phyloP scores from a whole-genome alignment of 2,797 vertebrate species.

The Sciaenops ocellatus region DNA sequence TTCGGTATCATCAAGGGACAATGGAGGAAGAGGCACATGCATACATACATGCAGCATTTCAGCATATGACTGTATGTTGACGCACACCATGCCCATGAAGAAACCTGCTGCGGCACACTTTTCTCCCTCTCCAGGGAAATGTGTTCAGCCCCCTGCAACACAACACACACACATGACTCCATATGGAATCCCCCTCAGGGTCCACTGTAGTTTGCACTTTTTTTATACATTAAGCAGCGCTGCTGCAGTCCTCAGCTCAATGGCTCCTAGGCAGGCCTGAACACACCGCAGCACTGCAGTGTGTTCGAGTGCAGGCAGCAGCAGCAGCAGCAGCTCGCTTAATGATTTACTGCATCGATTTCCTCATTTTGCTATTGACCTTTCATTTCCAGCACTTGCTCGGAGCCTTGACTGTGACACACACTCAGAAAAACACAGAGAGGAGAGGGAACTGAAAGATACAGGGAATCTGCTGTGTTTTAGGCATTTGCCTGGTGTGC shows the following conservation, averaged over 20 bases:
- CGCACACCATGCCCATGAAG: background rate
- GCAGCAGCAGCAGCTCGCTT: slow-evolving; percentile 28
- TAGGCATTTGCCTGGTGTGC: background rate
- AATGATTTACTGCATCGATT: slow-evolving; percentile 72
- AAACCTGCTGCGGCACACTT: slow-evolving; percentile 24
- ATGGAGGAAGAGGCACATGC: slow-evolving; percentile 11
- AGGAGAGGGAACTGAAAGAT: background rate
- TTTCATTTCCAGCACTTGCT: slow-evolving; percentile 31
- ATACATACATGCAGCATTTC: background rate
- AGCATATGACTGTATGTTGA: background rate
- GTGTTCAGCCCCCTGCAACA: slow-evolving; percentile 8
- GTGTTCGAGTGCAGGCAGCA: background rate
- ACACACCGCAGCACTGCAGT: slow-evolving; percentile 32
- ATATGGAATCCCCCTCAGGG: background rate
- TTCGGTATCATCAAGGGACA: background rate
- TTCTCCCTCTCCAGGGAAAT: slow-evolving; percentile 18
- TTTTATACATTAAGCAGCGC: background rate
- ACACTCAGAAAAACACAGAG: slow-evolving; percentile 3
- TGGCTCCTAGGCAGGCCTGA: slow-evolving; percentile 22
- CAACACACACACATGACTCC: background rate
- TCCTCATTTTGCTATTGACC: slow-evolving; percentile 68
- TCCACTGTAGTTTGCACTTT: background rate
- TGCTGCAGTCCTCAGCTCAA: slow-evolving; percentile 31
- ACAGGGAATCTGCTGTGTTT: background rate
- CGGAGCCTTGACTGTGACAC: slow-evolving; percentile 21